These are phyloP conservation scores for Myrmecobius fasciatus DNA, from an alignment of 2,113 vertebrate genomes.

Conservation along the genomic window DNA sequence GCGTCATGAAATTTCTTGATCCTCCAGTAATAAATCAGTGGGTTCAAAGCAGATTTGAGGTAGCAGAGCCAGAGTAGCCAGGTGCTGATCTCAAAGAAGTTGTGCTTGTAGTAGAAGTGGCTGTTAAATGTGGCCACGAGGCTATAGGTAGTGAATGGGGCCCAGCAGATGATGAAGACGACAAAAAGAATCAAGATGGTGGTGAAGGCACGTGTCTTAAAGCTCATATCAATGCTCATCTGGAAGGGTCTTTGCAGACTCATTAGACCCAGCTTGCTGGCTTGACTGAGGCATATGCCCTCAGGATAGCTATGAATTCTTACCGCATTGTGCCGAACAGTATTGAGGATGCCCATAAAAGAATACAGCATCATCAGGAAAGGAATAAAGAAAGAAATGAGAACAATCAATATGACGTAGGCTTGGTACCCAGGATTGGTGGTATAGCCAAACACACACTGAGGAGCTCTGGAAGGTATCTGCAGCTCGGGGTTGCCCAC, in stretches of 20 bases:
- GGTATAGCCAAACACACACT: conserved; percentile 96
- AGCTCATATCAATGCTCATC: conserved; percentile 98
- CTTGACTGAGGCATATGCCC: conserved; percentile 96
- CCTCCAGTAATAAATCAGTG: conserved; percentile 99
- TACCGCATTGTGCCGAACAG: conserved; percentile 95
- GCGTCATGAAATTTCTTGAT: conserved; percentile 99
- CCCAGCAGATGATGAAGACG: conserved; percentile 96
- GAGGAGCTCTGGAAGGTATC: conserved; percentile 93
- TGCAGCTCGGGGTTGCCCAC: conserved; percentile 92
- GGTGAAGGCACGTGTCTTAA: conserved; percentile 99
- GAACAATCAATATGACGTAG: conserved; percentile 92
- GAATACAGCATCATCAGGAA: conserved; percentile 96
- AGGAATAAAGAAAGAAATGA: conserved; percentile 95
- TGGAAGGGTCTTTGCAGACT: conserved; percentile 97
- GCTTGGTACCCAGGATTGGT: conserved; percentile 89
- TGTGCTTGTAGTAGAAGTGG: conserved; percentile 93
- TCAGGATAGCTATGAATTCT: conserved; percentile 96
- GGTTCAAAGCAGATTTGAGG: conserved; percentile 99
- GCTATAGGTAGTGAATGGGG: conserved; percentile 95
- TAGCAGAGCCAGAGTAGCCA: conserved; percentile 99
- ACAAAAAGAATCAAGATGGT: conserved; percentile 98
- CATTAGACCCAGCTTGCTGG: conserved; percentile 96
- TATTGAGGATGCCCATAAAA: conserved; percentile 97
- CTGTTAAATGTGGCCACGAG: conserved; percentile 93
- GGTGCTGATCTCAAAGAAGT: conserved; percentile 97